Conservation (phyloP, 2,113 vertebrate species). For the Thalassarche chlororhynchos region DNA sequence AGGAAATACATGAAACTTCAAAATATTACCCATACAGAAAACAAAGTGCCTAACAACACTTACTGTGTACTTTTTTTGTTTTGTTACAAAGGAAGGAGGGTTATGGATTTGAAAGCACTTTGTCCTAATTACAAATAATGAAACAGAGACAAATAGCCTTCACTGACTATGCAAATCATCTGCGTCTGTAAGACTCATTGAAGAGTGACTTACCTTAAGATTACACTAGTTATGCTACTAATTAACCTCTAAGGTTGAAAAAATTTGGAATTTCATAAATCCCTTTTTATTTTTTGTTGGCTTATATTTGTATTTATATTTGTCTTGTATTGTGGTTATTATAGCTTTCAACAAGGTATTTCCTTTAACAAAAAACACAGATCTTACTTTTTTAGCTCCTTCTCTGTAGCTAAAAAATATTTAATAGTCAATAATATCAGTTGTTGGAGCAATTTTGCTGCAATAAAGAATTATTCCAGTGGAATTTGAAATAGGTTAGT, state of each 20-base stretch:
- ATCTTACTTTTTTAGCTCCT: slow-evolving; percentile 62
- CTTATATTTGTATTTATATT: neutral
- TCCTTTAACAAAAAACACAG: neutral
- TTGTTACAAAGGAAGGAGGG: neutral
- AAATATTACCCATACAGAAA: neutral
- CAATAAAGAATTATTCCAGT: slow-evolving; percentile 54
- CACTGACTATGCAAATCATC: neutral
- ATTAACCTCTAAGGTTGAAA: neutral
- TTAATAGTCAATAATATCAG: neutral
- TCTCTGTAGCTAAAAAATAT: slow-evolving; percentile 48
- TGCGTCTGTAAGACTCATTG: neutral
- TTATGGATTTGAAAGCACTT: neutral
- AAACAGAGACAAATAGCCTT: neutral
- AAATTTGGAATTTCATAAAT: neutral
- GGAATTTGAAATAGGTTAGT: slow-evolving; percentile 84
- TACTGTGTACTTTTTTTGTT: neutral
- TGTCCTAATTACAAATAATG: neutral
- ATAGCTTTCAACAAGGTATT: neutral
- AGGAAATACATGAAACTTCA: neutral
- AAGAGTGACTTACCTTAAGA: neutral
- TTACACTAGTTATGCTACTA: neutral
- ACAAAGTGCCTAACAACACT: neutral
- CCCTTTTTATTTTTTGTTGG: neutral
- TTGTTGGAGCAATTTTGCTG: slow-evolving; percentile 80
- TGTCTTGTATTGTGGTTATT: neutral